These are phyloP conservation scores for Synodontis membranacea DNA, from an alignment of 2,113 vertebrate species.

Conservation along the genomic window DNA sequence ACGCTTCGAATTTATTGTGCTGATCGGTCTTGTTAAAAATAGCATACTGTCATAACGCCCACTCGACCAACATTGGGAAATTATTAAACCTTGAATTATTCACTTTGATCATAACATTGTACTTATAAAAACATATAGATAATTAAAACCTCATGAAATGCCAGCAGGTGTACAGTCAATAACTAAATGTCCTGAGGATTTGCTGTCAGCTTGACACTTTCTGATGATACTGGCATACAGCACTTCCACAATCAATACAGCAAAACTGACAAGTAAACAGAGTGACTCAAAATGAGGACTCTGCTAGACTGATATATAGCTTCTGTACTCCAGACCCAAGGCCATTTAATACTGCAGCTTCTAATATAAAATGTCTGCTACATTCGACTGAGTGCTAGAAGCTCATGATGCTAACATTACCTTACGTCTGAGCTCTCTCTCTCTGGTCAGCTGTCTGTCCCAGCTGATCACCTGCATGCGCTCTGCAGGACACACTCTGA, in stretches of 20 bases:
- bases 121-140: background rate
- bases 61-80: background rate
- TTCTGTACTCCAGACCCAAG: background rate
- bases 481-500: slow-evolving; percentile 61
- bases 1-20: background rate
- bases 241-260: background rate
- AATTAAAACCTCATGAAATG: background rate
- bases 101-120: background rate
- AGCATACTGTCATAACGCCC: background rate
- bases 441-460: slow-evolving; percentile 66
- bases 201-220: background rate
- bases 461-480: slow-evolving; percentile 72
- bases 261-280: background rate
- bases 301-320: no score
- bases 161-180: background rate
- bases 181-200: slow-evolving; percentile 1
- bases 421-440: slow-evolving; percentile 59
- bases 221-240: background rate
- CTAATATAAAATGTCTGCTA: background rate
- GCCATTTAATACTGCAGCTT: background rate
- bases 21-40: background rate
- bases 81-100: background rate
- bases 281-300: background rate
- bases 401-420: slow-evolving; percentile 49
- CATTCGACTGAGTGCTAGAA: background rate